phyloP scores from a whole-genome alignment of 2,113 vertebrate species.

The Ondatra zibethicus region DNA sequence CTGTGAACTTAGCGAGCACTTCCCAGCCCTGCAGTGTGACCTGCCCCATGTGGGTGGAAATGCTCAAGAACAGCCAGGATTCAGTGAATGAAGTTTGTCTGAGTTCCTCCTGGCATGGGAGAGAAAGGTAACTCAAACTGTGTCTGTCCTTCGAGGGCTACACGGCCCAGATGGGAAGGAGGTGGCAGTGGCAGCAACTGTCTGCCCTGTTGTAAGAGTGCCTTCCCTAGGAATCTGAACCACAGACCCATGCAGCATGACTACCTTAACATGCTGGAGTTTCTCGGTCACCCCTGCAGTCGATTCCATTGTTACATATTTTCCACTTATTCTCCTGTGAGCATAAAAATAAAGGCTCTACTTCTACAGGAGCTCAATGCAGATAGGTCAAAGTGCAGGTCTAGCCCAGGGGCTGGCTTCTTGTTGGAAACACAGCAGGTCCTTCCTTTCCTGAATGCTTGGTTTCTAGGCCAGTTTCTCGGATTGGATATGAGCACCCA shows the following conservation, averaged over 20 bases:
- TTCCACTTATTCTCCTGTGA: neutral
- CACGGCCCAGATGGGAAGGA: neutral
- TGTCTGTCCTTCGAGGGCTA: neutral
- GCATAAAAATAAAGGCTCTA: slow-evolving; percentile 23
- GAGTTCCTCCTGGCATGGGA: no score
- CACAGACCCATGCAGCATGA: neutral
- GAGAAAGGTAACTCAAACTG: neutral
- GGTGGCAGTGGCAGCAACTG: neutral
- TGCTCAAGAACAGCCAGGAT: neutral
- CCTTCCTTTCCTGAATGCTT: neutral
- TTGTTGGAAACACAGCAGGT: neutral
- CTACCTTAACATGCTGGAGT: neutral
- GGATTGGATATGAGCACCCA: neutral
- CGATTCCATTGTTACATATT: neutral
- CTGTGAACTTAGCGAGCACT: neutral
- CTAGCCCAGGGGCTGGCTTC: neutral
- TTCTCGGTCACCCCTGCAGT: neutral
- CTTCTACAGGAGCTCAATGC: neutral
- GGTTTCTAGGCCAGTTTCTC: neutral
- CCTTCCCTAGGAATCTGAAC: neutral
- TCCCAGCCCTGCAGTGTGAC: neutral
- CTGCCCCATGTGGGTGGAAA: neutral
- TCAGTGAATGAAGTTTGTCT: neutral
- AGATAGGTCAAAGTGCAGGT: neutral
- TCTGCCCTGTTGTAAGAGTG: neutral